These are phyloP conservation scores for Aphelinus certus DNA, from an alignment of 1,140 invertebrate genomes.

Conservation along the genomic window DNA sequence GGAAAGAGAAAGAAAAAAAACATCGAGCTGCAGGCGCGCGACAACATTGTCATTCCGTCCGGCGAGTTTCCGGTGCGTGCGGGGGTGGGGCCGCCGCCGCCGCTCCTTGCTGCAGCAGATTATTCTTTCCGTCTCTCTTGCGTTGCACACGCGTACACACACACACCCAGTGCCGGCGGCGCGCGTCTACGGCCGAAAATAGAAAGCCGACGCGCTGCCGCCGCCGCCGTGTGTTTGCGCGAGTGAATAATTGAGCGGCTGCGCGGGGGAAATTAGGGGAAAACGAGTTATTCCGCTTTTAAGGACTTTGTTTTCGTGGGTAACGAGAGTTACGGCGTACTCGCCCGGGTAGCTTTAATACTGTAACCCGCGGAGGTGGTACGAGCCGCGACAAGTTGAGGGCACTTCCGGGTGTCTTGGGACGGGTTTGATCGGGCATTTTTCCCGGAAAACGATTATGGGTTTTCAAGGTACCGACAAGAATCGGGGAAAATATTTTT, in stretches of 20 bases:
- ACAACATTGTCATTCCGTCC: conserved; percentile 31
- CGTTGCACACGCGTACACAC: too few relatives aligned
- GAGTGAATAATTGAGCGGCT: conserved; percentile 9
- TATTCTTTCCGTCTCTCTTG: background rate
- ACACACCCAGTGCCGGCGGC: too few relatives aligned
- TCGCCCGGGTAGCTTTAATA: too few relatives aligned
- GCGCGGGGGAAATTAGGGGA: background rate
- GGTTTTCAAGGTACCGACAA: too few relatives aligned
- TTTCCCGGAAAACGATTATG: too few relatives aligned
- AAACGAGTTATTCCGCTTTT: conserved; percentile 10
- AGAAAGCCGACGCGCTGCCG: background rate
- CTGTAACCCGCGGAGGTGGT: too few relatives aligned
- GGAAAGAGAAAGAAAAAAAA: background rate
- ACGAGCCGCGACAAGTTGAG: too few relatives aligned
- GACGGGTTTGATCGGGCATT: too few relatives aligned
- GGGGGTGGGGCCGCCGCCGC: background rate
- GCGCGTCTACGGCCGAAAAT: too few relatives aligned
- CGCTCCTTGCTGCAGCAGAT: conserved; percentile 11
- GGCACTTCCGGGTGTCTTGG: too few relatives aligned
- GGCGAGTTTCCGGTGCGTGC: conserved; percentile 21
- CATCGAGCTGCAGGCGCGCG: background rate
- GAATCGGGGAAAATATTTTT: too few relatives aligned
- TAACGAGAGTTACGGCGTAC: background rate
- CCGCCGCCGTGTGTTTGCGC: background rate
- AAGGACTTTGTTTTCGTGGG: conserved; percentile 23